phyloP scores from a whole-genome alignment of 2,113 vertebrate genomes.

The Aythya baeri region DNA sequence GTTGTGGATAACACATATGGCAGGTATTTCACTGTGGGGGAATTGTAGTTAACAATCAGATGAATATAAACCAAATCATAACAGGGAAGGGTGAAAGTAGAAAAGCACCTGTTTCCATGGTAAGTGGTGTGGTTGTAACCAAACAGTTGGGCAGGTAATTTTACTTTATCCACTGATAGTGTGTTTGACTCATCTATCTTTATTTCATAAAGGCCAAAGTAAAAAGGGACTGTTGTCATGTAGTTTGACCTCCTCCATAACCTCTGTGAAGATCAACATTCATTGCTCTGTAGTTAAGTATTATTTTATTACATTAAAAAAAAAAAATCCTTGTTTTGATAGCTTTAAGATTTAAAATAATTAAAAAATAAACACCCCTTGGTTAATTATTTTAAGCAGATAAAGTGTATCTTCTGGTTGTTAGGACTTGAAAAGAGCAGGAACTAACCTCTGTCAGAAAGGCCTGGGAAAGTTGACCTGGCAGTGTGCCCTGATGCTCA shows the following conservation, averaged over 20 bases:
- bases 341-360: background rate
- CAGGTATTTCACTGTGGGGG: background rate
- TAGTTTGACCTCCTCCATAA: background rate
- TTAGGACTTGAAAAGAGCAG: background rate
- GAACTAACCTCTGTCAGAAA: background rate
- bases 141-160: background rate
- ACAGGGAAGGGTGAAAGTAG: background rate
- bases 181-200: background rate
- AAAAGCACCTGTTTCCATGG: background rate
- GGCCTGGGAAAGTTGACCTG: constrained; percentile 55
- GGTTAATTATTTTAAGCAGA: constrained; percentile 17
- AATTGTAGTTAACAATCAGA: background rate
- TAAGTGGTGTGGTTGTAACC: background rate
- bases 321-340: background rate
- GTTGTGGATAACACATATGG: rapidly evolving
- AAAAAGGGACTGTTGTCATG: background rate
- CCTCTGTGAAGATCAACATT: background rate
- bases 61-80: background rate
- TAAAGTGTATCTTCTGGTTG: constrained; percentile 24
- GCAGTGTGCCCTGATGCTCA: constrained; percentile 10
- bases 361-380: background rate
- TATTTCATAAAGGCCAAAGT: background rate
- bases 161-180: background rate
- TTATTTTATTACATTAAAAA: background rate
- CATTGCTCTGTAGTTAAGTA: background rate